Evolutionary conservation across 2,113 vertebrate genomes (phyloP), one percentile per base, ranked within the genome.

Genomic region (Bufo gargarizans): DNA sequence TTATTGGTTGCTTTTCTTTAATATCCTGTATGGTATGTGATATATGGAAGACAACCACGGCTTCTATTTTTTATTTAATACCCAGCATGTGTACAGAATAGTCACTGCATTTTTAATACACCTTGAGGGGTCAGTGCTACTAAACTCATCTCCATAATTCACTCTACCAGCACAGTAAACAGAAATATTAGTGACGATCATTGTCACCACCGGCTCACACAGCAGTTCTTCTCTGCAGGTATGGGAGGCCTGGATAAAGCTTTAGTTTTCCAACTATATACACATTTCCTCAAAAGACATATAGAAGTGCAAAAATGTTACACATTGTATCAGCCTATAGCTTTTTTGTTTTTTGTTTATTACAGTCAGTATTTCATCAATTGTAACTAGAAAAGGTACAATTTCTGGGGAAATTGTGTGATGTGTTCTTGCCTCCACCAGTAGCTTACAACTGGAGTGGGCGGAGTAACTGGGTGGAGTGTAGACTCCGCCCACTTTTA

Each of bases 41-140:
- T 55, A 85, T 58, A 76, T 56, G 53, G 71, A 59, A 58, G 71
- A n/a, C 84, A 61, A 19, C 55, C 58, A 43, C 22, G 47, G 49
- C 20, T 76, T 86, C 19, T 43, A 59, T 85, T 77, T 86, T 77
- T 77, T 77, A 63, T 77, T 86, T 86, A 77, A 58, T 86, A 77
- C 71, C 76, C 71, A 86, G 84, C 84, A 76, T 77, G 72, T 77
- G 71, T 77, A 86, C 56, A 86, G 84, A 86, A 63, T 56, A 74
- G 33, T 49, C 84, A 77, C 55, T 77, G 72, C 77, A 86, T 86
- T 61, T 86, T 86, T 86, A 86, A 86, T 86, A 77, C 84, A 77
- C 71, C 84, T 86, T 58, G 84, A 77, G 72, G 84, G 84, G 69
- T 86, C 84, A 86, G 55, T n/a, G 69, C 84, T 77, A 49, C 53